Base-by-base conservation (phyloP, 2,888 invertebrate species). In the Nephrotoma flavescens region DNA sequence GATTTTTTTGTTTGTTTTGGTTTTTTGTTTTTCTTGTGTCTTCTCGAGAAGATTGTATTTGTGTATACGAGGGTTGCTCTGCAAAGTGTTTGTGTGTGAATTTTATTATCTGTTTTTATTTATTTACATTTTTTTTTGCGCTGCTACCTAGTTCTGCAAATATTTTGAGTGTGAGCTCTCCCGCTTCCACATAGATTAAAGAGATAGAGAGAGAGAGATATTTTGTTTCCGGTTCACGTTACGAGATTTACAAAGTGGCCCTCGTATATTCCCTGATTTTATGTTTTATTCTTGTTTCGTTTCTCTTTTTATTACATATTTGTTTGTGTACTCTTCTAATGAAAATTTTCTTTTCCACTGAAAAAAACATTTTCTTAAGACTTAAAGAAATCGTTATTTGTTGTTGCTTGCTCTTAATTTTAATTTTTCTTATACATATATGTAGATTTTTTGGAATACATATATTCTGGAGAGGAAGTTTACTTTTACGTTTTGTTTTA, bases 21-120 rank as follows among this genome's bases (percentile, higher is more conserved):
- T 91, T 86, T 89, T 91, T 89, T 91, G 91, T 92, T 92, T 91
- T 92, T 91, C 71, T 71, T 71, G 71, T 71, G 71, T 71, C 71
- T 71, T 71, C 71, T 71, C 71, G 71, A 71, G 31, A 31, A 31
- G 71, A 31, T 71, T 31, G 31, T 31, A 31, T 31, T 31, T 31
- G 31, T 31, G 31, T 31, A 31, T 71, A 71, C 71, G 71, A 71
- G 71, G 71, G 71, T 71, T 71, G 71, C 71, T 71, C 71, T 71
- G 71, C 71, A 71, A 71, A 71, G 71, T 71, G 71, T 31, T 71
- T 71, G 71, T 71, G 71, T 71, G 71, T 71, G 71, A 19, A 71
- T 71, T 71, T 71, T 71, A 31, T 71, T 31, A 31, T 31, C 31
- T 31, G 31, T 31, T 31, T 31, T 31, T 31, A 31, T 31, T 31